Evolutionary conservation across 2,113 vertebrate genomes (phyloP).

Genomic region (Xerus inauris): DNA sequence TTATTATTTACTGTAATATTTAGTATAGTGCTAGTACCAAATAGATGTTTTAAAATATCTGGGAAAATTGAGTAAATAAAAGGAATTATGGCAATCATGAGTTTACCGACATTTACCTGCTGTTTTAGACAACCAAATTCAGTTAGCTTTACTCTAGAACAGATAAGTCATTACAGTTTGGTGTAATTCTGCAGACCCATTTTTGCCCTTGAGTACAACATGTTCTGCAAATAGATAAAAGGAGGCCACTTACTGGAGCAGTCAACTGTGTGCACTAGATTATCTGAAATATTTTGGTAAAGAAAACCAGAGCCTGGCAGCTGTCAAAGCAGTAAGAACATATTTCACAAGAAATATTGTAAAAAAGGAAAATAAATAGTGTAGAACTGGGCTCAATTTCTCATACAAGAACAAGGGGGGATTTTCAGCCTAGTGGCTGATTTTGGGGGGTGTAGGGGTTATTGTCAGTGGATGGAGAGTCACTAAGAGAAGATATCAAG

Average conservation of each 20-base stretch:
- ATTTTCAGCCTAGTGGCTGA: neutral
- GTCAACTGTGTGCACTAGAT: too few relatives aligned
- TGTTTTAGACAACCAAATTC: neutral
- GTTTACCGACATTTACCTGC: neutral
- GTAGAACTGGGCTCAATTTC: neutral
- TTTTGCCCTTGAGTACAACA: too few relatives aligned
- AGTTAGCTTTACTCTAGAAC: neutral
- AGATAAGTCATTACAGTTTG: neutral
- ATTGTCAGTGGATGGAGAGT: neutral
- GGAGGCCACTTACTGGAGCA: neutral
- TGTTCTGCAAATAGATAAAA: neutral
- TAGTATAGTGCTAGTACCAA: neutral
- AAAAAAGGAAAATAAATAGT: neutral
- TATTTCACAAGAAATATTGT: neutral
- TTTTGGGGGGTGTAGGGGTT: accelerated
- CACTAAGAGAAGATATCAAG: too few relatives aligned
- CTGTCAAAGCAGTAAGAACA: neutral
- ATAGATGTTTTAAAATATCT: neutral
- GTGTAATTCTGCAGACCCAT: neutral
- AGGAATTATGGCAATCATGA: neutral
- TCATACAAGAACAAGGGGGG: neutral
- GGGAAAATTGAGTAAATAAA: neutral
- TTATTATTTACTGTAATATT: neutral
- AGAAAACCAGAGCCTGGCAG: neutral
- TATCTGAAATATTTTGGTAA: neutral